phyloP scores from a whole-genome alignment of 37 sponge, comb jelly and placozoan genomes.

The Eunapius fragilis region DNA sequence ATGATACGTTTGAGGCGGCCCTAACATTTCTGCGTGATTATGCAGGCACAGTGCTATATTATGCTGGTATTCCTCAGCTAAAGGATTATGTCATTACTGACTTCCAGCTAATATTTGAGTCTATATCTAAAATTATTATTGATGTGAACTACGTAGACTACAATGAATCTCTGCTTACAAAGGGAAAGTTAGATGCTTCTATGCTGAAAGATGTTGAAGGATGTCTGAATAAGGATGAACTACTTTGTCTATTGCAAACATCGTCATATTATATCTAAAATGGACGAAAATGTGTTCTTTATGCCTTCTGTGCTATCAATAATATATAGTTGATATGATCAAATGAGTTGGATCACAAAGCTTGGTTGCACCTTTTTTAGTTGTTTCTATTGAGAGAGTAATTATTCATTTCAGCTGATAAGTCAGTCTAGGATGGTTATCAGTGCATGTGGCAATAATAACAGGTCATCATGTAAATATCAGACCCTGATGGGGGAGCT shows the following conservation, averaged over 20 bases:
- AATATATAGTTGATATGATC: no score
- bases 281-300: background rate
- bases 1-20: background rate
- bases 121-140: background rate
- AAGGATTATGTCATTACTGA: background rate
- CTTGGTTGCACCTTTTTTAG: no score
- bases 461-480: no score
- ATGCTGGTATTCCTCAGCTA: background rate
- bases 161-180: background rate
- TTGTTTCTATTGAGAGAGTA: no score
- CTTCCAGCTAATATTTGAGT: background rate
- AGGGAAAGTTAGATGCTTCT: background rate
- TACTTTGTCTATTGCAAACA: background rate
- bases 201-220: background rate
- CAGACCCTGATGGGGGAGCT: no score
- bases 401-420: no score
- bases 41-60: background rate
- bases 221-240: background rate
- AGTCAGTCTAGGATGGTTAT: no score
- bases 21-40: background rate
- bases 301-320: background rate
- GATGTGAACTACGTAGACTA: background rate
- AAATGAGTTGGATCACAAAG: no score
- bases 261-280: background rate
- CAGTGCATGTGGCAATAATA: no score